phyloP scores from a whole-genome alignment of 2,797 vertebrate genomes.

The Lacerta viridis region DNA sequence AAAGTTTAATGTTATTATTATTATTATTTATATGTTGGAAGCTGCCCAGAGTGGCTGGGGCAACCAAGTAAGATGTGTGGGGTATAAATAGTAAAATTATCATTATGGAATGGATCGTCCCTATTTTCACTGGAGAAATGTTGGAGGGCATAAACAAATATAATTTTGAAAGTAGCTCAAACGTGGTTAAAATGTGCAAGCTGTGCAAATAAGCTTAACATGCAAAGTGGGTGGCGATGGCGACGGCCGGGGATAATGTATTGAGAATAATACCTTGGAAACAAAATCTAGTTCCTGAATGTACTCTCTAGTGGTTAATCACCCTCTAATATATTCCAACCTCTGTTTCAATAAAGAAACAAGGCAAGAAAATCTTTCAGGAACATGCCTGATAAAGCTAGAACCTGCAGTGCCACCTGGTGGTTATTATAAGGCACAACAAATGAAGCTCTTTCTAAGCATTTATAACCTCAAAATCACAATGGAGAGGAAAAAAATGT shows the following conservation, averaged over 20 bases:
- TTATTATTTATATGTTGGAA: too few species aligned
- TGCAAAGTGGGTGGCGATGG: too few species aligned
- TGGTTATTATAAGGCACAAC: constrained; percentile 44
- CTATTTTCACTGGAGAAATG: too few species aligned
- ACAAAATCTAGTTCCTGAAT: constrained; percentile 43
- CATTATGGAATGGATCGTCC: too few species aligned
- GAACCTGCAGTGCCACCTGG: constrained; percentile 77
- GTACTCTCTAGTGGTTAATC: constrained; percentile 54
- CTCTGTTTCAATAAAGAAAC: constrained; percentile 33
- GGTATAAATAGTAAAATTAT: too few species aligned
- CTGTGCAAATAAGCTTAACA: background rate
- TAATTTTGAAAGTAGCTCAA: background rate
- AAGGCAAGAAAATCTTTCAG: constrained; percentile 28
- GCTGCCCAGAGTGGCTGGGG: too few species aligned
- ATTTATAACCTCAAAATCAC: background rate
- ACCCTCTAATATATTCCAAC: constrained; percentile 47
- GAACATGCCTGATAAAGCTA: background rate
- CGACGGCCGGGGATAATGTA: too few species aligned
- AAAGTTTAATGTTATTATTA: too few species aligned
- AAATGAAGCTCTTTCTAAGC: accelerated
- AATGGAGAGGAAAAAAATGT: background rate
- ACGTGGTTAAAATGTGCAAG: background rate
- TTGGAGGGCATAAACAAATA: background rate
- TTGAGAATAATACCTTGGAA: background rate
- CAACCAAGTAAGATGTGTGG: too few species aligned